A percentile compares a stretch with the other conserved stretches of the same genome.
These are phyloP conservation scores for Pseudochirops cupreus DNA, from an alignment of 2,797 vertebrate genomes.

Conservation along the genomic window DNA sequence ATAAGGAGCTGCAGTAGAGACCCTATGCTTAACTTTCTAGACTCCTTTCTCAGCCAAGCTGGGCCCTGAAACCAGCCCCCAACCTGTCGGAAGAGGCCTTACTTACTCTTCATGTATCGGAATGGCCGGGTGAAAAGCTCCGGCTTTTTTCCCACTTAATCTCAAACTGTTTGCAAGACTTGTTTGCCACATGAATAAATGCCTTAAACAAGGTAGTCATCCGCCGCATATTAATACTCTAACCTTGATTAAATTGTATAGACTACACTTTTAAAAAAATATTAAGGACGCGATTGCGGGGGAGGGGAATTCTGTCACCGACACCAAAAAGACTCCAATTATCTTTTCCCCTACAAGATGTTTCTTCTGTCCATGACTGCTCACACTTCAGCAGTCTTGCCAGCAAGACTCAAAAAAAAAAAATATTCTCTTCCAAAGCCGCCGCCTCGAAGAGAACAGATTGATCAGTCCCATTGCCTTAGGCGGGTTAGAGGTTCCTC, in stretches of 20 bases:
- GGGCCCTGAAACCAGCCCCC: background rate
- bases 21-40: conserved; percentile 21
- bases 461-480: conserved; percentile 87
- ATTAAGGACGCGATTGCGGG: conserved; percentile 78
- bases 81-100: conserved; percentile 47
- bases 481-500: conserved; percentile 85
- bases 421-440: conserved; percentile 82
- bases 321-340: conserved; percentile 89
- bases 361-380: conserved; percentile 90
- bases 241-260: conserved; percentile 80
- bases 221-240: conserved; percentile 75
- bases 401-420: conserved; percentile 87
- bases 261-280: conserved; percentile 73
- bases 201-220: conserved; percentile 79
- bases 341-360: conserved; percentile 89
- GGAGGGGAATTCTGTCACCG: conserved; percentile 85
- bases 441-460: conserved; percentile 87
- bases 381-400: conserved; percentile 89
- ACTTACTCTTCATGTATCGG: conserved; percentile 65
- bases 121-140: conserved; percentile 69
- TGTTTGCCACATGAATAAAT: conserved; percentile 70
- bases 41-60: conserved; percentile 22
- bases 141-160: conserved; percentile 40
- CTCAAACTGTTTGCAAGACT: conserved; percentile 76
- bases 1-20: background rate